Conservation (phyloP, 2,113 vertebrate genomes). For the Eidolon helvum region DNA sequence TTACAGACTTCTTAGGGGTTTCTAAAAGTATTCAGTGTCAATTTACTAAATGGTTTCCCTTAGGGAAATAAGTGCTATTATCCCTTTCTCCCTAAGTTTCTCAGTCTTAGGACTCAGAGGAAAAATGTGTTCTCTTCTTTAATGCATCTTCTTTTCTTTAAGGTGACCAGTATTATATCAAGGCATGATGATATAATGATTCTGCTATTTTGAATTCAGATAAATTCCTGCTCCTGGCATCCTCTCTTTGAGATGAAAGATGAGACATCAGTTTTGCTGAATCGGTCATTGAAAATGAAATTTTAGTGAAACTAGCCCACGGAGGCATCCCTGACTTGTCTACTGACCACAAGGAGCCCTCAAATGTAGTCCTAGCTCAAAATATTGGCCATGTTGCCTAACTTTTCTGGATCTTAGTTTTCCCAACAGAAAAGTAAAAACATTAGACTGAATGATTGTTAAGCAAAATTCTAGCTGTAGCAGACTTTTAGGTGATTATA, state of each 20-base stretch:
- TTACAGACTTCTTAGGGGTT: not conserved
- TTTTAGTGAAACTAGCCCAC: not conserved
- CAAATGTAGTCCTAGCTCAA: not conserved
- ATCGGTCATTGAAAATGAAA: not conserved
- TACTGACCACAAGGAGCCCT: not conserved
- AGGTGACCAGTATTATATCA: not conserved
- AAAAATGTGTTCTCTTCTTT: not conserved
- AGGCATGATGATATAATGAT: not conserved
- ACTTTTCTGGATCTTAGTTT: not conserved
- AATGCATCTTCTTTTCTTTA: not conserved
- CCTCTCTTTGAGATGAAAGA: not conserved
- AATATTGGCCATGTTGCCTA: not conserved
- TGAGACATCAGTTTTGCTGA: not conserved
- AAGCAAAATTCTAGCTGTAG: not conserved
- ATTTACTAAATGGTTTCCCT: not conserved
- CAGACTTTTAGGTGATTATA: not conserved
- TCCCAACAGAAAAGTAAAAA: not conserved
- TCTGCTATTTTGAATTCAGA: not conserved
- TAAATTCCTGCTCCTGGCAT: not conserved
- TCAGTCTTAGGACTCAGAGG: not conserved
- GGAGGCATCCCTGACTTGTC: not conserved
- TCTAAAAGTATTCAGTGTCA: not conserved
- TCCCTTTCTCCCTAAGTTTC: not conserved
- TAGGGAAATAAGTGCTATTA: not conserved
- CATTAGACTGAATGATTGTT: not conserved